Conservation (phyloP, 2,113 vertebrate genomes). For the Psophia crepitans region DNA sequence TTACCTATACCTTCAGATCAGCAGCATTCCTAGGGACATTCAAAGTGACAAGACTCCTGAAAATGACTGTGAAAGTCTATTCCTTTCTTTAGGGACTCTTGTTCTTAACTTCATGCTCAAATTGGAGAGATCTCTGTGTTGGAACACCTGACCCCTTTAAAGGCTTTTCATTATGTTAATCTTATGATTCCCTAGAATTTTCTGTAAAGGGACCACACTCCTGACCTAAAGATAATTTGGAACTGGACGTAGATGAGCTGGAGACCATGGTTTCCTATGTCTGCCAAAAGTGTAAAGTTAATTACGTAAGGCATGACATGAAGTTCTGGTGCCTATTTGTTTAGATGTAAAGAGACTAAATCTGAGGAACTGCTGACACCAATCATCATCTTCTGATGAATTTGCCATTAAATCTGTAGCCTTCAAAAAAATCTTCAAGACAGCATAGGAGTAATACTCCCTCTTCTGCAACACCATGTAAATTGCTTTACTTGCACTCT, state of each 20-base stretch:
- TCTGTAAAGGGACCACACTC: background rate
- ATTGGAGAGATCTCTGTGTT: background rate
- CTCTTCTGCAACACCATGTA: background rate
- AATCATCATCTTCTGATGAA: background rate
- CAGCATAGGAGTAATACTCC: background rate
- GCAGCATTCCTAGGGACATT: background rate
- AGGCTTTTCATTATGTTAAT: background rate
- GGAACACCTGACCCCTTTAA: background rate
- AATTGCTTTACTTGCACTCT: background rate
- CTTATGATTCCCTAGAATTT: background rate
- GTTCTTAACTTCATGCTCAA: background rate
- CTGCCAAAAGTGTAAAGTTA: background rate
- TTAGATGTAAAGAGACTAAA: background rate
- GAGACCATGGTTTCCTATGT: background rate
- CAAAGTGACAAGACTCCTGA: background rate
- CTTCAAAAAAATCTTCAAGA: background rate
- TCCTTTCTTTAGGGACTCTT: background rate
- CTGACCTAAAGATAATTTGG: background rate
- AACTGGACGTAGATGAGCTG: background rate
- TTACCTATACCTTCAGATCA: background rate
- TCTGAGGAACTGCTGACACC: background rate
- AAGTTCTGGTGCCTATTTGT: background rate
- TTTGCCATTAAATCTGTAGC: background rate
- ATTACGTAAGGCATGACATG: background rate
- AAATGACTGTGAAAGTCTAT: background rate